Evolutionary conservation across 1,140 invertebrate species (phyloP).

Genomic region (Ganaspis sp.): DNA sequence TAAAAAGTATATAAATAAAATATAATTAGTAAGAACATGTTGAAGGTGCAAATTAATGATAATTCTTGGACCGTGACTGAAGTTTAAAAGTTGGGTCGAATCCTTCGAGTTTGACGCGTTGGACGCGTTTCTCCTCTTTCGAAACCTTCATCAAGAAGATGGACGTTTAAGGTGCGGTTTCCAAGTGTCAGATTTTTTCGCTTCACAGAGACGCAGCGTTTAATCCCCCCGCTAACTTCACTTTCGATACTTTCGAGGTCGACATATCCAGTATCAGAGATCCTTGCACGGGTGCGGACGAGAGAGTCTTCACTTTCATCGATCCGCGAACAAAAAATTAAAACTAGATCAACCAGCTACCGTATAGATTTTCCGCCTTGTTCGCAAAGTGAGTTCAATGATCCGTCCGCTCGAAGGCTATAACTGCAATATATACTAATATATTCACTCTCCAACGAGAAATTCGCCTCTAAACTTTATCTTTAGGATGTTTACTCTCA

Average conservation of each 20-base stretch:
- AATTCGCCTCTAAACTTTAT: neutral
- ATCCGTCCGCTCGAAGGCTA: neutral
- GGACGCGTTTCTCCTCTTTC: conserved; percentile 42
- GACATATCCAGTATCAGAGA: conserved; percentile 69
- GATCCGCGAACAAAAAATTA: conserved; percentile 44
- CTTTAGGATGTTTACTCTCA: neutral
- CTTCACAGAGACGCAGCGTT: conserved; percentile 52
- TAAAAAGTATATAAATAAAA: neutral
- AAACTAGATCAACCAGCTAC: conserved; percentile 69
- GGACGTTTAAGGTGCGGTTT: conserved; percentile 45
- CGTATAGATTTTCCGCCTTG: conserved; percentile 51
- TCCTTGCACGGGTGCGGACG: conserved; percentile 61
- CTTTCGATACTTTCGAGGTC: conserved; percentile 73
- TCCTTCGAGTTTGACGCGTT: conserved; percentile 35
- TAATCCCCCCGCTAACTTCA: conserved; percentile 60
- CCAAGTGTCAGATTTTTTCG: conserved; percentile 54
- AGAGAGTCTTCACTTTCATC: conserved; percentile 74
- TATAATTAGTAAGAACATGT: conserved; percentile 7
- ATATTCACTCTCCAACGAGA: conserved; percentile 9
- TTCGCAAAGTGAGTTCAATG: conserved; percentile 14
- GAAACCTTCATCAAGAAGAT: conserved; percentile 51
- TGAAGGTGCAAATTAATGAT: conserved; percentile 20
- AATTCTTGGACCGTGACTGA: neutral
- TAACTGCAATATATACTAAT: neutral
- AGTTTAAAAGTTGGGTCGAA: neutral